phyloP scores from a whole-genome alignment of 2,113 vertebrate genomes.

The Cariama cristata region DNA sequence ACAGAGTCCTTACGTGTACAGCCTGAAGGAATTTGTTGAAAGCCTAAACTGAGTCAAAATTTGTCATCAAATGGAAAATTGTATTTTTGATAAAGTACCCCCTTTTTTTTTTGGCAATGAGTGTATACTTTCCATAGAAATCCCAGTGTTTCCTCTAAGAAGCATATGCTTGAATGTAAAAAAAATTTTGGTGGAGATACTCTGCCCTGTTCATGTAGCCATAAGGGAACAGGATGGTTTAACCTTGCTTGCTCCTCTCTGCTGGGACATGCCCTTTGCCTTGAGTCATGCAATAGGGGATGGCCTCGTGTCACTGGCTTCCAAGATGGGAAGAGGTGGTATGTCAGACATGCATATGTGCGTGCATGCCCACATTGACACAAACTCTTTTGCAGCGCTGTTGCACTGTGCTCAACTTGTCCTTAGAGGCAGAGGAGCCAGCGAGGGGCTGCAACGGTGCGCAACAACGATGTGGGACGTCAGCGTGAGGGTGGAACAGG shows the following conservation, averaged over 20 bases:
- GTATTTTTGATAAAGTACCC: neutral
- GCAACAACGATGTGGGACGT: rapidly evolving
- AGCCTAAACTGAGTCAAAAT: neutral
- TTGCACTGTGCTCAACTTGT: neutral
- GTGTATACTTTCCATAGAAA: neutral
- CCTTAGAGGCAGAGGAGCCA: neutral
- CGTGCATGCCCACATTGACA: neutral
- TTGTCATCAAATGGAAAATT: neutral
- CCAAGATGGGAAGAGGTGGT: neutral
- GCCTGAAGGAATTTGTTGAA: neutral
- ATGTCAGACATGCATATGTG: neutral
- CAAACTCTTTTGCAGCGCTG: neutral
- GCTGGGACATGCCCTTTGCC: neutral
- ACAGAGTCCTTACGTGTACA: neutral
- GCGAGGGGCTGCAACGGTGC: neutral
- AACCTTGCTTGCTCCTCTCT: neutral
- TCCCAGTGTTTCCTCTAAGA: neutral
- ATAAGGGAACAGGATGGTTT: neutral
- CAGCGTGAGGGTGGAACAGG: rapidly evolving
- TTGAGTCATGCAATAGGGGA: neutral
- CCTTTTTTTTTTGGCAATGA: neutral
- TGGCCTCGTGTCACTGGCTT: neutral
- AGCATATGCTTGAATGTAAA: neutral
- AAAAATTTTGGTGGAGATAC: neutral
- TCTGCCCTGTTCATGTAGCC: neutral